Evolutionary conservation across 2,797 vertebrate species (phyloP).

Genomic region (Gallinago stenura): DNA sequence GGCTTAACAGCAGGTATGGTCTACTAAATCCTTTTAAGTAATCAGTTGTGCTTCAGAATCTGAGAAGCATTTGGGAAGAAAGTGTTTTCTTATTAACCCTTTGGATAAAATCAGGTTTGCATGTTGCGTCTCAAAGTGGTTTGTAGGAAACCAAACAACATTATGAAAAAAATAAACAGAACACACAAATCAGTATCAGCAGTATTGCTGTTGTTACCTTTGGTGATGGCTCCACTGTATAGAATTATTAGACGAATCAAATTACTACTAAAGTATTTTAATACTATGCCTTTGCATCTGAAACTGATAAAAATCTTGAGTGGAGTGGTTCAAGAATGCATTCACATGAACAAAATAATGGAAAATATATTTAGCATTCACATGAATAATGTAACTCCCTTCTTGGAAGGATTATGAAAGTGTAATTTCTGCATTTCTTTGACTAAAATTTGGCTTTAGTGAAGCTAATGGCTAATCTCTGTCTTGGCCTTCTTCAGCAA

Average conservation of each 20-base stretch:
- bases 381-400: conserved; percentile 68
- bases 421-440: conserved; percentile 61
- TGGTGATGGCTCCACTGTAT: neutral
- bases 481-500: neutral
- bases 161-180: conserved; percentile 1
- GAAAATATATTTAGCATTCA: conserved; percentile 74
- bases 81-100: conserved; percentile 6
- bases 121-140: neutral
- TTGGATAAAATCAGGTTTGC: neutral
- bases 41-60: neutral
- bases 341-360: conserved; percentile 64
- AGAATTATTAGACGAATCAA: neutral
- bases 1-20: neutral
- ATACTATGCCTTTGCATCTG: conserved; percentile 36
- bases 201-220: neutral
- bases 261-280: conserved; percentile 36
- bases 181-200: neutral
- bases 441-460: conserved; percentile 58
- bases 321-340: conserved; percentile 47
- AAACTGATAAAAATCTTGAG: conserved; percentile 59
- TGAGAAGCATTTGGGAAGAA: neutral
- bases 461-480: conserved; percentile 20
- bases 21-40: conserved; percentile 39
- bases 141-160: neutral
- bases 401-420: conserved; percentile 60